Evolutionary conservation across 2,797 vertebrate species (phyloP), one percentile per base, ranked within the genome.

Genomic region (Dermochelys coriacea): DNA sequence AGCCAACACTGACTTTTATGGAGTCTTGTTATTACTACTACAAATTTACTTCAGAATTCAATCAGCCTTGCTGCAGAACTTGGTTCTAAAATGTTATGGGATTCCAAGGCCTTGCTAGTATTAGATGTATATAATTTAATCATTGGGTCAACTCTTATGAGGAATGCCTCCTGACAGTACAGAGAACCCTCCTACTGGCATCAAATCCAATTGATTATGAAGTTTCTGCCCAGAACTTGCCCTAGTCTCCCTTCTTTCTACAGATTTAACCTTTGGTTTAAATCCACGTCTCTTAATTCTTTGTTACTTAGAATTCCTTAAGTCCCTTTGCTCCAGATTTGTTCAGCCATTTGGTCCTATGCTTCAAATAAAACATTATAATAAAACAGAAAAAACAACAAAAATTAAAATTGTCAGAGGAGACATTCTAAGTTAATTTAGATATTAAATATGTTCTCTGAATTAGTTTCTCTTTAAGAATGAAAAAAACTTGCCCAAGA

Each of bases 1-100:
- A 77, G 85, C 1, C 83, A 95, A 87, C 49, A 12, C 7, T 82
- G 88, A 86, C 74, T 95, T 95, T 93, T 86, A 41, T 86, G 78
- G 90, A 80, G 49, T 6, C 71, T 88, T 86, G 49, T 96, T 95
- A 82, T 89, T 93, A 78, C 57, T 86, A 3, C 59, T 50, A 81
- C 52, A 86, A 93, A 86, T 89, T 84, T 64, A 9, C 64, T 77
- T 5, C n/a, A 80, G 41, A 87, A 88, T 86, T 78, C 47, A 88
- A 84, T 90, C 82, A 89, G 37, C 21, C 6, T 18, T 91, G 41
- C 45, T 93, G 59, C 45, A 90, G 74, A 71, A 85, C 14, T 75
- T 75, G 21, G 82, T 88, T 49, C 25, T 87, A 52, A 16, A 88
- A 14, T 55, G 45, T 81, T 88, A 50, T 12, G 89, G 85, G 59